phyloP scores from a whole-genome alignment of 1,140 invertebrate genomes.

The Lineus longissimus region DNA sequence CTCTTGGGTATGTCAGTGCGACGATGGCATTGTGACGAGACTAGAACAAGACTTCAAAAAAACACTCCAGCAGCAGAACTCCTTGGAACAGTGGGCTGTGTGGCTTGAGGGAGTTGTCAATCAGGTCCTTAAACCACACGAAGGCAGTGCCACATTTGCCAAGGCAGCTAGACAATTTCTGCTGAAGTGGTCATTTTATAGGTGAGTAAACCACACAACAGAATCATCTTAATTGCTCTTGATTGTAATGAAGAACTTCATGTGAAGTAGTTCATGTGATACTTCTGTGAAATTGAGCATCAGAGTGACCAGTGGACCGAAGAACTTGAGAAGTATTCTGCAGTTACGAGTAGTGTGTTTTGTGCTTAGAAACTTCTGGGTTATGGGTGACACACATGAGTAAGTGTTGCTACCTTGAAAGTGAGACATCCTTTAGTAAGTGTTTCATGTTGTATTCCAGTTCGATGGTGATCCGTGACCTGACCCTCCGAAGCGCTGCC shows the following conservation, averaged over 20 bases:
- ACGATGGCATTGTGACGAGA: conserved; percentile 76
- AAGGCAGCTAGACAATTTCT: conserved; percentile 84
- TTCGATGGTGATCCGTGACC: conserved; percentile 92
- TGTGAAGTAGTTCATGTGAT: too few relatives aligned
- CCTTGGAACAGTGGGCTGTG: conserved; percentile 92
- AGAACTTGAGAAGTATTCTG: too few relatives aligned
- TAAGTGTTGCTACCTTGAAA: too few relatives aligned
- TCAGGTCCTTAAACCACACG: conserved; percentile 80
- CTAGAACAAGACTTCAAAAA: conserved; percentile 92
- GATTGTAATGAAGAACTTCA: too few relatives aligned
- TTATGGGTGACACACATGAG: too few relatives aligned
- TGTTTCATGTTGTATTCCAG: conserved; percentile 57
- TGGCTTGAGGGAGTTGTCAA: conserved; percentile 93
- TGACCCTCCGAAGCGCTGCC: conserved; percentile 90
- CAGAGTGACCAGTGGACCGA: too few relatives aligned
- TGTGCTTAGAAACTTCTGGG: too few relatives aligned
- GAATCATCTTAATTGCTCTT: not conserved
- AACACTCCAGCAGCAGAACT: conserved; percentile 86
- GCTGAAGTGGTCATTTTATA: conserved; percentile 98
- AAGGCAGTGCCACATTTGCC: conserved; percentile 71
- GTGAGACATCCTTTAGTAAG: not conserved
- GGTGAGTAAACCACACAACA: conserved; percentile 56
- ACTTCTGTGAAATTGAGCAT: too few relatives aligned
- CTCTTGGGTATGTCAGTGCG: conserved; percentile 96
- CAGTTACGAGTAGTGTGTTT: too few relatives aligned